Percentiles rank a stretch among this genome's conserved stretches.
These are phyloP conservation scores for Balaenoptera acutorostrata DNA, from an alignment of 2,113 vertebrate species.

Conservation along the genomic window DNA sequence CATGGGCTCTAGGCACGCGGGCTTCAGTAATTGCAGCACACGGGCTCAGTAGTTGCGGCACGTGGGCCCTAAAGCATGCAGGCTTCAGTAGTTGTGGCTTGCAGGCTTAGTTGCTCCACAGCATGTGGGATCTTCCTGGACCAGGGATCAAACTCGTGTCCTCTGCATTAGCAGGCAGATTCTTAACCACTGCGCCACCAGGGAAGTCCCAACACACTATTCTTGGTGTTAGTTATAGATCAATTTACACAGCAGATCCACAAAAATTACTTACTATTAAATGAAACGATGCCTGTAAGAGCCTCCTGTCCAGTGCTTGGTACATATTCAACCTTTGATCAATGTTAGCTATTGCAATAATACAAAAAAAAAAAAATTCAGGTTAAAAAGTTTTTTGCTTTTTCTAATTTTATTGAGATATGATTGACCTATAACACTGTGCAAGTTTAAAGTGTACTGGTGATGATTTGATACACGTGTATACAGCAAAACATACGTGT, in stretches of 20 bases:
- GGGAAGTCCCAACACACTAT: no score
- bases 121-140: no score
- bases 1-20: no score
- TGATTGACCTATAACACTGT: neutral
- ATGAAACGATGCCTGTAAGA: neutral
- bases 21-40: no score
- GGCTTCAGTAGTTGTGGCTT: no score
- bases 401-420: neutral
- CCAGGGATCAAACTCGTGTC: no score
- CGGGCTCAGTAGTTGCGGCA: no score
- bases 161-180: no score
- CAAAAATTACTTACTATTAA: neutral
- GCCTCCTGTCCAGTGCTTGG: neutral
- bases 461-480: neutral
- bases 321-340: neutral
- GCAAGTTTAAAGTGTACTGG: neutral
- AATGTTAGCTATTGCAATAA: neutral
- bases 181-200: no score
- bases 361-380: neutral
- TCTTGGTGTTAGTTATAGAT: neutral
- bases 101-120: no score
- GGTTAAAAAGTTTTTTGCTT: neutral
- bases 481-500: neutral
- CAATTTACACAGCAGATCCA: neutral
- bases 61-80: no score